Evolutionary conservation across 2,113 vertebrate genomes (phyloP).

Genomic region (Mesoclemmys tuberculata): DNA sequence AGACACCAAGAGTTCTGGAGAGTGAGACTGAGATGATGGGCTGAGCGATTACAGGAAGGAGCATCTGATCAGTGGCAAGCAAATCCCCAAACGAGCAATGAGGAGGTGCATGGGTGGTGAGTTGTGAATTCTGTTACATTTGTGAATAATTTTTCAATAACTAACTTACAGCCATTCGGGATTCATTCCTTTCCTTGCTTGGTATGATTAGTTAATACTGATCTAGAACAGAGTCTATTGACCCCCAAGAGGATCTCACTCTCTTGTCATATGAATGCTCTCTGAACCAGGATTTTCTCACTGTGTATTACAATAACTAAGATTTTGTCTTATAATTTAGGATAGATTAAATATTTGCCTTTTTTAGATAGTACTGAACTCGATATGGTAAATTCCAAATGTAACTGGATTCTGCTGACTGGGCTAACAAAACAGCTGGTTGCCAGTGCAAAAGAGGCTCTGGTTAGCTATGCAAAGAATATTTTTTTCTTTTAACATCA

Average conservation of each 20-base stretch:
- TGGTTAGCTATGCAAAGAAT: slow-evolving; percentile 37
- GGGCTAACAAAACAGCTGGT: slow-evolving; percentile 37
- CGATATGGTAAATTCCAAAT: slow-evolving; percentile 36
- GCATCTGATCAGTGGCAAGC: not conserved
- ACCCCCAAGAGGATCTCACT: not conserved
- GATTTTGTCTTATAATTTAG: not conserved
- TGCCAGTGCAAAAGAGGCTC: slow-evolving; percentile 31
- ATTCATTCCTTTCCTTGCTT: not conserved
- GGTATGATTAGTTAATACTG: not conserved
- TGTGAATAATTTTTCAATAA: not conserved
- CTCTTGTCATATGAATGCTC: not conserved
- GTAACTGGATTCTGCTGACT: slow-evolving; percentile 34
- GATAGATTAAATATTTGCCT: not conserved
- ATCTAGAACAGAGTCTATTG: not conserved
- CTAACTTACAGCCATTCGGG: not conserved
- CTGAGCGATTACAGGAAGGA: not conserved
- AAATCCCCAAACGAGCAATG: not conserved
- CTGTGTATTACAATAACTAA: not conserved
- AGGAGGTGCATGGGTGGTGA: not conserved
- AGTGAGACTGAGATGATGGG: not conserved
- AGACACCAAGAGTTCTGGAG: not conserved
- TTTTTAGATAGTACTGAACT: slow-evolving; percentile 29
- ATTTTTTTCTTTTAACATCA: slow-evolving; percentile 41
- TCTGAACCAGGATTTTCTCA: not conserved
- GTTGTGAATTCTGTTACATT: not conserved